Conservation (phyloP, 2,797 vertebrate genomes). For the Sphaeramia orbicularis region DNA sequence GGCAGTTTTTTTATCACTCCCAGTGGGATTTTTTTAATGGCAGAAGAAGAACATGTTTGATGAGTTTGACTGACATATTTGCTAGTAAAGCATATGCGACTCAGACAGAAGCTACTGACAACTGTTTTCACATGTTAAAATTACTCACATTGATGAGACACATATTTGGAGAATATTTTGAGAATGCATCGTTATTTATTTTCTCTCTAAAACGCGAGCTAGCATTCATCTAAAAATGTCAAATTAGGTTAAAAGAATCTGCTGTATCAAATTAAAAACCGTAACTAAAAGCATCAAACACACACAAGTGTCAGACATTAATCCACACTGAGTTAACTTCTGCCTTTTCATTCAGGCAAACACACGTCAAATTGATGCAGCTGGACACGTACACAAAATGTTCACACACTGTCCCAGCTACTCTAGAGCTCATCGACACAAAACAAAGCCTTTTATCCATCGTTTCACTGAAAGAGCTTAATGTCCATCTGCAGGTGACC, state of each 20-base stretch:
- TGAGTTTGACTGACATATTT: slow-evolving; percentile 16
- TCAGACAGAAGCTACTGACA: slow-evolving; percentile 18
- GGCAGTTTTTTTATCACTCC: slow-evolving; percentile 10
- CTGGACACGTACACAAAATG: slow-evolving; percentile 10
- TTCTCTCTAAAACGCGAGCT: too few species aligned
- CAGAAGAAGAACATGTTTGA: slow-evolving; percentile 14
- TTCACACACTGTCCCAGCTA: not conserved
- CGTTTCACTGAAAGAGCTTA: slow-evolving; percentile 20
- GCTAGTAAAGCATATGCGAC: slow-evolving; percentile 1
- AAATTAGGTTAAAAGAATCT: not conserved
- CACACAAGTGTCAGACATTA: not conserved
- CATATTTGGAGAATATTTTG: not conserved
- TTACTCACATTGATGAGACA: not conserved
- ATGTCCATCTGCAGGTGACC: slow-evolving; percentile 28
- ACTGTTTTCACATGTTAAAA: not conserved
- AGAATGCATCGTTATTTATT: too few species aligned
- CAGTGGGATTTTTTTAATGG: slow-evolving; percentile 12
- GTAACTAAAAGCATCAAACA: not conserved
- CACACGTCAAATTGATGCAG: slow-evolving; percentile 3
- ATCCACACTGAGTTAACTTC: not conserved
- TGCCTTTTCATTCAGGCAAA: not conserved
- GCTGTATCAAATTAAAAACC: not conserved
- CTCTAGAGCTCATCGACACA: slow-evolving; percentile 26
- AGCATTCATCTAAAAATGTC: not conserved
- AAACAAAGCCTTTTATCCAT: slow-evolving; percentile 23